phyloP scores from a whole-genome alignment of 2,797 vertebrate genomes.

The Aselliscus stoliczkanus region DNA sequence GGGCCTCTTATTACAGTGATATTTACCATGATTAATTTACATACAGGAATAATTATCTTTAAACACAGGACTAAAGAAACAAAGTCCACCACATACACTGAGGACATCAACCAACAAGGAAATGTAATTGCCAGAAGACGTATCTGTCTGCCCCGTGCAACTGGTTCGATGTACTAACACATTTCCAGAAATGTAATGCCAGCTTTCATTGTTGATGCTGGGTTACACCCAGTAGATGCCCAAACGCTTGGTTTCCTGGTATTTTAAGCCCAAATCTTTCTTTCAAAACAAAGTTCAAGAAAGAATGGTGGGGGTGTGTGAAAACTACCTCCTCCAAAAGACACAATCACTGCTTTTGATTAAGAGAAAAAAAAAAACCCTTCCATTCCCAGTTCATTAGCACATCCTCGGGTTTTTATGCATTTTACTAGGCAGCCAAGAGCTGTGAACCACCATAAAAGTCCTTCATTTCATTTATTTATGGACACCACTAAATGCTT shows the following conservation, averaged over 20 bases:
- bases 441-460: rapidly evolving
- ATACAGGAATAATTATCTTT: not conserved
- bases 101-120: not conserved
- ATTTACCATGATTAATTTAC: not conserved
- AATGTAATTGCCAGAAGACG: not conserved
- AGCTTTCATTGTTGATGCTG: not conserved
- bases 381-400: not conserved
- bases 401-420: rapidly evolving
- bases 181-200: not conserved
- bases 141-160: not conserved
- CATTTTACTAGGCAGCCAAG: too few species aligned
- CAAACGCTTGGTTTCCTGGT: rapidly evolving
- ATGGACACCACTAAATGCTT: not conserved
- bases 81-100: not conserved
- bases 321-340: not conserved
- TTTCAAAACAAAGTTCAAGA: not conserved
- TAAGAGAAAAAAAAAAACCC: not conserved
- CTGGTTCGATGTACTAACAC: not conserved
- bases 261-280: not conserved
- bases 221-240: rapidly evolving
- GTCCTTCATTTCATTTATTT: not conserved
- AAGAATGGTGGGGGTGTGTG: not conserved
- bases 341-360: rapidly evolving
- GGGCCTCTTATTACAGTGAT: not conserved
- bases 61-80: not conserved